Evolutionary conservation across 1,140 invertebrate genomes (phyloP), one percentile per base, ranked within the genome.

Genomic region (Druon quercuslanigerum): DNA sequence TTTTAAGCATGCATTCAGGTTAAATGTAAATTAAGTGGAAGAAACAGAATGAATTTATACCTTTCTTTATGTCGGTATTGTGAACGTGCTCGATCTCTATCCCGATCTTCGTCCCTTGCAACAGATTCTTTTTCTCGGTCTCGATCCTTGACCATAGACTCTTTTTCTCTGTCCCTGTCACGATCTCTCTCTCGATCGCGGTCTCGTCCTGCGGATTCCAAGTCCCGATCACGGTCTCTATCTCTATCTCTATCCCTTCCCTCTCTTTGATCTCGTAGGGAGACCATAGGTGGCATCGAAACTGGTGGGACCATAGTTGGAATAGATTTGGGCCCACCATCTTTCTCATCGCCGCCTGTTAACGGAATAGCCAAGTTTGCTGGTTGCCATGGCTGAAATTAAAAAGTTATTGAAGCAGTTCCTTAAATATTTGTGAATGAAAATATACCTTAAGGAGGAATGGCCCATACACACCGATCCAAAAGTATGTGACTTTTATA

Each of bases 61-160:
- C 90, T 88, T 60, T 91, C 91, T 85, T 91, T 91, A 77, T 91
- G 90, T 71, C 90, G 87, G 79, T 91, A 91, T 25, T 91, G 90
- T 3, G 90, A 91, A 33, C 91, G 84, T 12, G 84, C 90, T 74
- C 91, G 88, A 33, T 92, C 90, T 16, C 89, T 86, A 7, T 91
- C 91, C 77, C 79, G 84, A 14, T 91, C 90, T 14, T 91, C 90
- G 4, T 92, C 91, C 66, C 87, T 81, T 3, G 88, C 77, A 20
- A 91, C 86, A 9, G 89, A 90, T 17, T 92, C 90, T 20, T 86
- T 82, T 25, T 90, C 89, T 75, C 90, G 84, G 5, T 92, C 90
- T 7, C 88, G 85, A 66, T 92, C 91, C 79, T 91, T 87, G n/a
- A 88, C 86, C 71, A 84, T 82, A 7, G 89, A 87, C 71, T 89